Evolutionary conservation across 92 coral and sea anemone species (phyloP).

Genomic region (Umimayanthus chanpuru): DNA sequence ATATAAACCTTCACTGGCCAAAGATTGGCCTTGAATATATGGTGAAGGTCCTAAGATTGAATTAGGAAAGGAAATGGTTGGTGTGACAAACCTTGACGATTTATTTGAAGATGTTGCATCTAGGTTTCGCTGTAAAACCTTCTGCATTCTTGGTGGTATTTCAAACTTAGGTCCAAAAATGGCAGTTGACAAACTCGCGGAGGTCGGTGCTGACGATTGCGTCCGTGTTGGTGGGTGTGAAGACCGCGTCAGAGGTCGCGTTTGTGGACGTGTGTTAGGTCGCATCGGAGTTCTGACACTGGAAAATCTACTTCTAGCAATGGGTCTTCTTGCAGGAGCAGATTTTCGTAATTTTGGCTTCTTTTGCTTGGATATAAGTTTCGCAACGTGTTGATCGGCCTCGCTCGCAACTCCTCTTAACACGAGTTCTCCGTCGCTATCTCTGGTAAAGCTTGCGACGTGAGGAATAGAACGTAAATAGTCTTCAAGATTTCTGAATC

Average conservation of each 20-base stretch:
- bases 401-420: slow-evolving; percentile 85
- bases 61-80: slow-evolving; percentile 10
- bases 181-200: slow-evolving; percentile 8
- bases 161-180: slow-evolving; percentile 40
- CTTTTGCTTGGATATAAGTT: slow-evolving; percentile 88
- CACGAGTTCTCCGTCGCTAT: slow-evolving; percentile 74
- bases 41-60: background rate
- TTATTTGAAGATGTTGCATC: background rate
- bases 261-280: slow-evolving; percentile 38
- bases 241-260: slow-evolving; percentile 28
- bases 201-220: background rate
- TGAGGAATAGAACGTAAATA: slow-evolving; percentile 80
- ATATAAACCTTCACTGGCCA: background rate
- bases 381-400: slow-evolving; percentile 91
- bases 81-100: slow-evolving; percentile 37
- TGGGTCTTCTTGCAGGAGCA: slow-evolving; percentile 64
- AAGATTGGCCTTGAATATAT: background rate
- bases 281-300: slow-evolving; percentile 24
- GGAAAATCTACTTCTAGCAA: slow-evolving; percentile 33
- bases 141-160: slow-evolving; percentile 31
- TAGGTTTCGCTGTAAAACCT: slow-evolving; percentile 20
- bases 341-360: slow-evolving; percentile 81
- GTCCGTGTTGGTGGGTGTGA: slow-evolving; percentile 12
- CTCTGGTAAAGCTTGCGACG: slow-evolving; percentile 75
- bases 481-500: slow-evolving; percentile 71